Base-by-base conservation (phyloP, 2,888 invertebrate genomes). In the Heliothis peltigera region DNA sequence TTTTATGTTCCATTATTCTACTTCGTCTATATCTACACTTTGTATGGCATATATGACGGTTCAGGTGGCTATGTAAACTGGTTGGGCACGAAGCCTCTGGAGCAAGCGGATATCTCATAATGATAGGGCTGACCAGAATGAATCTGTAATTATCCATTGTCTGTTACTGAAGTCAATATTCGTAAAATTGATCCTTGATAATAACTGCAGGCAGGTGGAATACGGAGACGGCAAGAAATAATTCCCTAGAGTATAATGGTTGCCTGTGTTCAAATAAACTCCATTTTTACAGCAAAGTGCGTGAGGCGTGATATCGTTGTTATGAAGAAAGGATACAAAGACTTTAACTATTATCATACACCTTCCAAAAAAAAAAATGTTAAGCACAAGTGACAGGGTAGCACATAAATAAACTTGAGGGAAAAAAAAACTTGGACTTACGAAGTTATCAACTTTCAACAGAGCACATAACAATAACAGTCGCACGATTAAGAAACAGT, bases 141-240 rank as follows among this genome's bases (percentile, higher is more conserved):
- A 79, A 66, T 64, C 63, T 53, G 65, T 79, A 77, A 78, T 77
- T 74, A 78, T 68, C 70, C 74, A 79, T 77, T 78, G 74, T 79
- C 61, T 70, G 72, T 65, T 78, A 62, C 64, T 71, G 57, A 58
- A 69, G 63, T 54, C 61, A 66, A 75, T 68, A 64, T 64, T 60
- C 39, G 25, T 46, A 48, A 49, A 51, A 54, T 39, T 64, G 60
- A 70, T 75, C 49, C 65, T 60, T 55, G 56, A 65, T 75, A 61
- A 55, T 6, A 22, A 60, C 35, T 48, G 21, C 10, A 42, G 15
- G 21, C 53, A 74, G 44, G 75, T 74, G 75, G 42, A 46, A 64
- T 8, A 10, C 17, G 12, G 4, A 7, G 17, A 19, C 19, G n/a
- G 15, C 7, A 22, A 47, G 22, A 25, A 47, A 47, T n/a, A 42